Percentiles rank a stretch among this genome's conserved stretches.
Conservation (phyloP, 2,888 invertebrate species). For the Oasisia sp. region DNA sequence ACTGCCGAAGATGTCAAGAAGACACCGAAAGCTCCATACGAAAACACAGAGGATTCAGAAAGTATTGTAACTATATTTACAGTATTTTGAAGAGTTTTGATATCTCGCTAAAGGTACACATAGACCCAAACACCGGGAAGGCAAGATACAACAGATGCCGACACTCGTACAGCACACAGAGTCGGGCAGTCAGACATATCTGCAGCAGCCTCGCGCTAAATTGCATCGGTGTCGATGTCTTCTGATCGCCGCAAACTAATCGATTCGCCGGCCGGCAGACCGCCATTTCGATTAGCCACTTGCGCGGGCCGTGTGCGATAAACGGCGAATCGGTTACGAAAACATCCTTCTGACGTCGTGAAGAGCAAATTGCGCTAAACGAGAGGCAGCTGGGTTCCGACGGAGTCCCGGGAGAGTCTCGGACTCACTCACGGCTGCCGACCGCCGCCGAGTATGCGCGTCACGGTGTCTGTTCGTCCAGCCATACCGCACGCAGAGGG, state of each 20-base stretch:
- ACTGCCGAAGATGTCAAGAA: too few species aligned
- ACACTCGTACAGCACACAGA: not conserved
- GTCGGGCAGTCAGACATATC: not conserved
- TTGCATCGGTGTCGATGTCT: constrained; percentile 1
- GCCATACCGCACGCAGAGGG: not conserved
- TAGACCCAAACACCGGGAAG: not conserved
- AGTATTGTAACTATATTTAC: too few species aligned
- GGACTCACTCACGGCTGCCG: not conserved
- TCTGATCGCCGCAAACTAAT: not conserved
- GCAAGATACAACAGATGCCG: not conserved
- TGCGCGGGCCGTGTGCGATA: constrained; percentile 5
- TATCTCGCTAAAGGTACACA: not conserved
- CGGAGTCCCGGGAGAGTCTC: not conserved
- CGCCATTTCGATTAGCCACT: constrained; percentile 12
- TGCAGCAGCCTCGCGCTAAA: not conserved
- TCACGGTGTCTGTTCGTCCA: not conserved
- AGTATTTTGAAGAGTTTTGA: not conserved
- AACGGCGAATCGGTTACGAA: constrained; percentile 3
- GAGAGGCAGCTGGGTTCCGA: not conserved
- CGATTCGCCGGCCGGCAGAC: not conserved
- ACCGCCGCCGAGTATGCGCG: not conserved
- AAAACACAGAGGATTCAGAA: too few species aligned
- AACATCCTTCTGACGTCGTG: not conserved
- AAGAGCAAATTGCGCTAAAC: constrained; percentile 7
- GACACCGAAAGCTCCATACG: too few species aligned